These are phyloP conservation scores for Protosalanx chinensis DNA, from an alignment of 2,797 vertebrate genomes.

Conservation along the genomic window DNA sequence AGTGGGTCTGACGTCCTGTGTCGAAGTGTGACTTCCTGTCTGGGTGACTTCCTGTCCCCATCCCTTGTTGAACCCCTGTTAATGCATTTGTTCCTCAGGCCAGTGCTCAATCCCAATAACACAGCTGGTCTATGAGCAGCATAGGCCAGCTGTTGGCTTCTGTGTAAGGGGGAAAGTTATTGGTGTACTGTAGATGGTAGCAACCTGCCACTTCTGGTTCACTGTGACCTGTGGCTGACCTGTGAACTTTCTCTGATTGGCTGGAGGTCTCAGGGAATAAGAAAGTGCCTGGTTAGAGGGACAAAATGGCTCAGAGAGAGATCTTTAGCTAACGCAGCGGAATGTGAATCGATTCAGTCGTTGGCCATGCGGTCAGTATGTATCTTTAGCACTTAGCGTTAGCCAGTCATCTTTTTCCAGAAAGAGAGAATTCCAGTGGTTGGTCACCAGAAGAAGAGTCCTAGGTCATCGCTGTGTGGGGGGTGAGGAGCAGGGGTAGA, in stretches of 20 bases:
- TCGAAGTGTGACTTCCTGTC: constrained; percentile 30
- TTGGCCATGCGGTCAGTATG: not conserved
- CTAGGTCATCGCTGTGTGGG: too few relatives aligned
- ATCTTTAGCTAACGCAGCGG: constrained; percentile 14
- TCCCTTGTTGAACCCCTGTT: not conserved
- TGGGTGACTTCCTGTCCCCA: not conserved
- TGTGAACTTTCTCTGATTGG: constrained; percentile 20
- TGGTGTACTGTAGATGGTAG: constrained; percentile 74
- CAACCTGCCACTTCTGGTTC: constrained; percentile 49
- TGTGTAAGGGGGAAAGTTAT: constrained; percentile 72
- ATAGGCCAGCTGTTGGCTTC: constrained; percentile 40
- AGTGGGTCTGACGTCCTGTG: constrained; percentile 13
- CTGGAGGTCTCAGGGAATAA: constrained; percentile 58
- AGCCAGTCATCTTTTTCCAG: too few relatives aligned
- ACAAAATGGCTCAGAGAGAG: constrained; percentile 41
- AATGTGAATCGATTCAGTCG: not conserved
- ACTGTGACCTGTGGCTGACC: constrained; percentile 46
- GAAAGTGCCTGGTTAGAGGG: constrained; percentile 47
- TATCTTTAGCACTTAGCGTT: too few relatives aligned
- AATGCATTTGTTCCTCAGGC: not conserved
- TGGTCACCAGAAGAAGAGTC: too few relatives aligned
- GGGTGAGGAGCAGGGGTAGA: too few relatives aligned
- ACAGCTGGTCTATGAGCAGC: not conserved
- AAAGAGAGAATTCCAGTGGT: too few relatives aligned
- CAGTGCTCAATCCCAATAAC: not conserved